Percentiles rank a stretch among this genome's conserved stretches.
Conservation (phyloP, 2,113 vertebrate species). For the Macquaria ambigua region DNA sequence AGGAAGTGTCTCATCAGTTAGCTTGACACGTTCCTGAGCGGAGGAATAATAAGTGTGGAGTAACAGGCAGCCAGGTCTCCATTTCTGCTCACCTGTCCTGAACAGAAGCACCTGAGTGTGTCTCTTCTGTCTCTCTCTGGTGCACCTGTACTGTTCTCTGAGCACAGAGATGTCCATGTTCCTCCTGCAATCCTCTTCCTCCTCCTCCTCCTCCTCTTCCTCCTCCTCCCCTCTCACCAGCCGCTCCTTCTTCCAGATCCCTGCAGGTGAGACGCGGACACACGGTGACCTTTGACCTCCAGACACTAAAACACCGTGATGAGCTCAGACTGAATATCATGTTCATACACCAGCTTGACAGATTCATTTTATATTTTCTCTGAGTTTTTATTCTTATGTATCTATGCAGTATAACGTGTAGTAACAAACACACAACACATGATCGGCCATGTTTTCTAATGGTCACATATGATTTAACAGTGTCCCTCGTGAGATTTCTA, state of each 20-base stretch:
- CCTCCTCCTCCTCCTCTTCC: conserved; percentile 50
- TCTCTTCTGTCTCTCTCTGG: conserved; percentile 83
- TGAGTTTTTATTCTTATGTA: too few species aligned
- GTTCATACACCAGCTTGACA: too few species aligned
- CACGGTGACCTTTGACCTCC: conserved; percentile 8
- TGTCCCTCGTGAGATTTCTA: too few species aligned
- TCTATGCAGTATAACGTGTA: too few species aligned
- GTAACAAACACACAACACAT: too few species aligned
- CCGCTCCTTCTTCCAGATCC: conserved; percentile 4
- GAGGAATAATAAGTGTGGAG: neutral
- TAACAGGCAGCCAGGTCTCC: too few species aligned
- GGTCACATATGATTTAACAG: too few species aligned
- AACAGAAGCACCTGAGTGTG: conserved; percentile 83
- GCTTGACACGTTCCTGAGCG: neutral
- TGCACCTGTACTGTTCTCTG: conserved; percentile 85
- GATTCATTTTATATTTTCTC: too few species aligned
- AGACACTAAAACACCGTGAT: too few species aligned
- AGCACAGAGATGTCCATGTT: conserved; percentile 87
- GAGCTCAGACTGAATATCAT: too few species aligned
- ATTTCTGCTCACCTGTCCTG: conserved; percentile 82
- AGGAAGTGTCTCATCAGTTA: neutral
- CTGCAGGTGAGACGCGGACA: conserved; percentile 19
- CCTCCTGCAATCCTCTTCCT: conserved; percentile 50
- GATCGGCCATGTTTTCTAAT: too few species aligned
- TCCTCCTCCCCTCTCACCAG: conserved; percentile 50